Evolutionary conservation across 2,113 vertebrate species (phyloP), one percentile per base, ranked within the genome.

Genomic region (Marmota monax): DNA sequence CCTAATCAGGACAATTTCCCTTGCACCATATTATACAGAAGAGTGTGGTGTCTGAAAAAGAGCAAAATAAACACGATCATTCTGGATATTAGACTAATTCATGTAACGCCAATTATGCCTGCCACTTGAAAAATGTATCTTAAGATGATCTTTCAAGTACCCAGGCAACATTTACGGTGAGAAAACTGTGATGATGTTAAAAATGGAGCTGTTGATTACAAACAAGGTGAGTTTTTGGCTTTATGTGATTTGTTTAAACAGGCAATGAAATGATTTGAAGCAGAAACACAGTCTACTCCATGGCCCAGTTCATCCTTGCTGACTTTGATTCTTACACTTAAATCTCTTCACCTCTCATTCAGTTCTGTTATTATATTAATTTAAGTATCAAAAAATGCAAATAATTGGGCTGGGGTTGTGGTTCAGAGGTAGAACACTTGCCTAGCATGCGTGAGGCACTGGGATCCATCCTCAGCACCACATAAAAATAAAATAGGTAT

Each of bases 121-220:
- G 20, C 91, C 77, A 78, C 92, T 97, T 96, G 97, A 97, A 98
- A 98, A 73, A 78, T 39, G 87, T 45, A 72, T 94, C 95, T 97
- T 95, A 96, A 94, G 88, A 96, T 94, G 90, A 98, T 97, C 98
- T 98, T 96, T 97, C 94, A 97, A 97, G 88, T 94, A 84, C 23
- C 4, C 88, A 94, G 82, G 39, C 82, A 98, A 88, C 79, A 94
- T 84, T 96, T 92, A 90, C 8, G 27, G 95, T 92, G 93, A 88
- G 78, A 88, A 97, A 96, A 92, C 51, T 92, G 53, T 91, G 96
- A 88, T 96, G 95, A 42, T 58, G 79, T 94, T 56, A 76, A 34
- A 96, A 73, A 70, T 92, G 65, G 84, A 96, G 58, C 34, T 95
- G 72, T 77, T 94, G 29, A 96, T 97, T 98, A 97, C 20, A 96